phyloP scores from a whole-genome alignment of 35 echinoderm and acorn worm species.

The Acanthaster planci region DNA sequence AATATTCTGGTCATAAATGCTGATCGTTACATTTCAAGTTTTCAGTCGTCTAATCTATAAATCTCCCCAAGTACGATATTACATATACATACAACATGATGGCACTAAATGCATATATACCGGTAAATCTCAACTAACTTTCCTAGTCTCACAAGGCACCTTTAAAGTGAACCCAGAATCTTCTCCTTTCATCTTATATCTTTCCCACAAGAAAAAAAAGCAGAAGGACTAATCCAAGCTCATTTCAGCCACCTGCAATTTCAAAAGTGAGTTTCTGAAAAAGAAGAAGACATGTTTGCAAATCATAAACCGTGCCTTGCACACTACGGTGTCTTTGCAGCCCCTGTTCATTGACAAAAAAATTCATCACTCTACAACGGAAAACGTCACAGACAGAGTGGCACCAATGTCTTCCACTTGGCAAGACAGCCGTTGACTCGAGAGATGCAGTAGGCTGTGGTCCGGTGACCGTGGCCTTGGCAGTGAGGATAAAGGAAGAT shows the following conservation, averaged over 20 bases:
- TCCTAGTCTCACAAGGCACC: too few species aligned
- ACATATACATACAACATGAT: too few species aligned
- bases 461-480: background rate
- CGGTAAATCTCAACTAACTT: too few species aligned
- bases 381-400: constrained; percentile 16
- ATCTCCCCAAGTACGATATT: too few species aligned
- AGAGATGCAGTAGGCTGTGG: background rate
- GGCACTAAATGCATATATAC: too few species aligned
- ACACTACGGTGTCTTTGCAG: background rate
- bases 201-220: too few species aligned
- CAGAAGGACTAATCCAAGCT: background rate
- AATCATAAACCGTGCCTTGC: background rate
- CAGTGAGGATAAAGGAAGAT: background rate
- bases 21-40: too few species aligned
- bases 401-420: background rate
- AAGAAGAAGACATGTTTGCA: background rate
- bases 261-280: background rate
- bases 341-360: background rate
- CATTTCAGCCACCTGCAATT: background rate
- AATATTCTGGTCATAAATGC: too few species aligned
- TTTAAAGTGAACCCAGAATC: too few species aligned
- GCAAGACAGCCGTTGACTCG: background rate
- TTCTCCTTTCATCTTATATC: too few species aligned
- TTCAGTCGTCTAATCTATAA: too few species aligned
- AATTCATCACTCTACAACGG: constrained; percentile 15